Evolutionary conservation across 2,888 invertebrate genomes (phyloP), one percentile per base, ranked within the genome.

Genomic region (Diplazon laetatorius): DNA sequence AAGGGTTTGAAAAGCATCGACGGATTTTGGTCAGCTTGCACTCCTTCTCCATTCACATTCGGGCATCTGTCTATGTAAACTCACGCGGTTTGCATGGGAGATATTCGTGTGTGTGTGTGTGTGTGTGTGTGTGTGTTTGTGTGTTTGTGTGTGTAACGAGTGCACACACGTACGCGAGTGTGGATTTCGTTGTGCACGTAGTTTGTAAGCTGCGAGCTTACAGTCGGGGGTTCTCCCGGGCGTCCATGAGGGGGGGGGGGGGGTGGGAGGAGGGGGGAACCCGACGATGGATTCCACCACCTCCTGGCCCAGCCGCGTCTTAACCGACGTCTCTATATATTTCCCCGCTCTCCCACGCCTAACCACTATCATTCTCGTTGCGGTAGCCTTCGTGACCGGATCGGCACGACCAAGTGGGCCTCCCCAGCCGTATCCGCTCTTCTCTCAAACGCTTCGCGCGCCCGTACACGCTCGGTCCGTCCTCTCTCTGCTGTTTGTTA

Each of bases 301-400:
- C 79, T 79, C 76, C 71, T 66, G 79, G 68, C 66, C 71, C 66
- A 50, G 57, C 48, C 76, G 76, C 72, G 75, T 79, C 79, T 79
- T 69, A 63, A 79, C 68, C 68, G 57, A 72, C 72, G 79, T 68
- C 76, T 79, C 76, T 76, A 76, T 79, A 72, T 76, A 79, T 79
- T 79, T 62, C 76, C 76, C 55, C 35, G 63, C 50, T 79, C 82
- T 82, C 82, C 82, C 82, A 82, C 82, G 82, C 82, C 80, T 80
- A 82, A 82, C 82, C 78, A 80, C 82, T 82, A 82, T 82, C 82
- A 82, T 82, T 82, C 82, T 80, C 80, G 82, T 82, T 82, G 82
- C 80, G 82, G 82, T 82, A 82, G 82, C 82, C 82, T 82, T 82
- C 80, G 82, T 71, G 82, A 80, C 82, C 79, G 80, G 82, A 80